Evolutionary conservation across 2,113 vertebrate species (phyloP).

Genomic region (Panurus biarmicus): DNA sequence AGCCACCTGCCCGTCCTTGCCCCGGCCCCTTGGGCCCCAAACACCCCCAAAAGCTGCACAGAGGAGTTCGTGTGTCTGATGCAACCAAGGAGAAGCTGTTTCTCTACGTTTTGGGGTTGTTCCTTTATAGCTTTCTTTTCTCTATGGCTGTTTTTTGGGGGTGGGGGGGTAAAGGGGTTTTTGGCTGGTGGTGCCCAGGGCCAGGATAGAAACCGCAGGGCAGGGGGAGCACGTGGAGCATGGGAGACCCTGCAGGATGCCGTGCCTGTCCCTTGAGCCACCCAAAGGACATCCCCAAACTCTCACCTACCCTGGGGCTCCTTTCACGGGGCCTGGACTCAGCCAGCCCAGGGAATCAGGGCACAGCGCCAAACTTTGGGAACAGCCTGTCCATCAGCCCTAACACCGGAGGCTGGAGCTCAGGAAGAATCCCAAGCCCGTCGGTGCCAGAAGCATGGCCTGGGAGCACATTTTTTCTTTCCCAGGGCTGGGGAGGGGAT

Average conservation of each 20-base stretch:
- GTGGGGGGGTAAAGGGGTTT: rapidly evolving
- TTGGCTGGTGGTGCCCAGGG: not conserved
- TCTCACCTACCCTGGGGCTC: rapidly evolving
- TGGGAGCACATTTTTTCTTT: not conserved
- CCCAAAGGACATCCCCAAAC: not conserved
- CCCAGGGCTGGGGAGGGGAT: not conserved
- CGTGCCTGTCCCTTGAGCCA: not conserved
- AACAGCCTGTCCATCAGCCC: not conserved
- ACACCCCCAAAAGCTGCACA: not conserved
- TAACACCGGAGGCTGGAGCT: rapidly evolving
- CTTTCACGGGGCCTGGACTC: not conserved
- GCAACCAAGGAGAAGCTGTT: not conserved
- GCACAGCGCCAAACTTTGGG: not conserved
- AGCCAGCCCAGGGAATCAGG: too few relatives aligned
- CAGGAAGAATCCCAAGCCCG: not conserved
- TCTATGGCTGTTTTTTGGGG: not conserved
- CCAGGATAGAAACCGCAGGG: rapidly evolving
- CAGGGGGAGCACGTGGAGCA: rapidly evolving
- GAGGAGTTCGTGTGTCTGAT: rapidly evolving
- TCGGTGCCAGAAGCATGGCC: rapidly evolving
- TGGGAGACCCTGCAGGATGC: not conserved
- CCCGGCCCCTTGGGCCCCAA: rapidly evolving
- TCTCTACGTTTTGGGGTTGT: rapidly evolving
- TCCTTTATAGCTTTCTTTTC: not conserved
- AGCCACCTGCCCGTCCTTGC: not conserved